Conservation (phyloP, 2,888 invertebrate genomes). For the Torymus aiolomorphi region DNA sequence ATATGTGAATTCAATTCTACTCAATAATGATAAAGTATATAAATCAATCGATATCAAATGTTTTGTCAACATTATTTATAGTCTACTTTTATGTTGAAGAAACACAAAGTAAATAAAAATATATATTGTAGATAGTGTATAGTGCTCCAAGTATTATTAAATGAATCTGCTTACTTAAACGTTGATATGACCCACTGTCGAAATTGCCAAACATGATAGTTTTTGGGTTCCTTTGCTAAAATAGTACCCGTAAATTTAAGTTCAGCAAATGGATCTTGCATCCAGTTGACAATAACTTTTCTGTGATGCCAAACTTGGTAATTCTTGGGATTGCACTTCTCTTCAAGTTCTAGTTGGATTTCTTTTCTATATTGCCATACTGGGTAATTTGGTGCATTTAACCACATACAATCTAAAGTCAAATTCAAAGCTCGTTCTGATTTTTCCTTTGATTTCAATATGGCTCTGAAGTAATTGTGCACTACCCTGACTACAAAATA, state of each 20-base stretch:
- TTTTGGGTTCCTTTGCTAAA: slow-evolving; percentile 92
- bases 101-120: too few species aligned
- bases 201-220: slow-evolving; percentile 99
- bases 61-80: too few species aligned
- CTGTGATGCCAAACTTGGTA: slow-evolving; percentile 99
- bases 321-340: slow-evolving; percentile 94
- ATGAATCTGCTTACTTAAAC: slow-evolving; percentile 81
- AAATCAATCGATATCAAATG: too few species aligned
- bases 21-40: too few species aligned
- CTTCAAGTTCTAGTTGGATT: slow-evolving; percentile 87
- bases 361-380: slow-evolving; percentile 97
- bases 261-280: slow-evolving; percentile 88
- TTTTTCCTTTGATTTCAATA: slow-evolving; percentile 90
- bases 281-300: slow-evolving; percentile 90
- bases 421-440: slow-evolving; percentile 91
- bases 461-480: slow-evolving; percentile 95
- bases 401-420: slow-evolving; percentile 91
- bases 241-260: slow-evolving; percentile 88
- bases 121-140: not conserved
- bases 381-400: slow-evolving; percentile 98
- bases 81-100: too few species aligned
- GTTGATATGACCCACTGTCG: slow-evolving; percentile 92
- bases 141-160: slow-evolving; percentile 6
- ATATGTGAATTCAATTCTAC: too few species aligned
- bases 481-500: slow-evolving; percentile 89